phyloP scores from a whole-genome alignment of 2,888 invertebrate species.

The Lobophora halterata region DNA sequence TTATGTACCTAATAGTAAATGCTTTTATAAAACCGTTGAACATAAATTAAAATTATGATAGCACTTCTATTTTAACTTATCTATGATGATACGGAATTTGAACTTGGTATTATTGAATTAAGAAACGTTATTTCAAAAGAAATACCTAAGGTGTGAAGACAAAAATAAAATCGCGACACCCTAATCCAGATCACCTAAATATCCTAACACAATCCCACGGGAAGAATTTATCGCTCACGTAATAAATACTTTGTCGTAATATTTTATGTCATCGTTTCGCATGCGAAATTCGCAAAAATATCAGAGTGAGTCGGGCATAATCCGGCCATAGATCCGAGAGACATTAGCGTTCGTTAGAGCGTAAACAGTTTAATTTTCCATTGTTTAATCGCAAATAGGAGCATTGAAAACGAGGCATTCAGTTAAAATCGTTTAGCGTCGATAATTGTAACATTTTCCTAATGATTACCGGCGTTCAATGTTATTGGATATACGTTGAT shows the following conservation, averaged over 20 bases:
- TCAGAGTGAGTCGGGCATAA: conserved; percentile 25
- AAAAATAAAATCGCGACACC: conserved; percentile 18
- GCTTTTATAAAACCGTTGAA: no score
- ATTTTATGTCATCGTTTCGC: conserved; percentile 32
- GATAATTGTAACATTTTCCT: conserved; percentile 68
- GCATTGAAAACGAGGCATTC: conserved; percentile 43
- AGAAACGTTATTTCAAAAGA: no score
- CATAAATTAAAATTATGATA: conserved; percentile 12
- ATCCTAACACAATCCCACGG: conserved; percentile 26
- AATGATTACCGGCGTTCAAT: conserved; percentile 52
- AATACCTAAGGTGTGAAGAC: conserved; percentile 20
- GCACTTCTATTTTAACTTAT: no score
- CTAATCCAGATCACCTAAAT: conserved; percentile 23
- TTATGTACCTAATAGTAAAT: no score
- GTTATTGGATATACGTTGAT: conserved; percentile 37
- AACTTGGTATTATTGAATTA: no score
- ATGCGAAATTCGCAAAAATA: conserved; percentile 30
- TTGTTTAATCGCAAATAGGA: conserved; percentile 63
- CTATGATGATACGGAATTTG: no score
- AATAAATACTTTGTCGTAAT: conserved; percentile 33
- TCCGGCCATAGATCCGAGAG: conserved; percentile 33
- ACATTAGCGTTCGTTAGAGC: conserved; percentile 60
- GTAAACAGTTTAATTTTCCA: conserved; percentile 67
- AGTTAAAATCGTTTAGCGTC: conserved; percentile 55
- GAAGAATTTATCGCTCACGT: conserved; percentile 29